phyloP scores from a whole-genome alignment of 2,113 vertebrate genomes.

The Pholis gunnellus region DNA sequence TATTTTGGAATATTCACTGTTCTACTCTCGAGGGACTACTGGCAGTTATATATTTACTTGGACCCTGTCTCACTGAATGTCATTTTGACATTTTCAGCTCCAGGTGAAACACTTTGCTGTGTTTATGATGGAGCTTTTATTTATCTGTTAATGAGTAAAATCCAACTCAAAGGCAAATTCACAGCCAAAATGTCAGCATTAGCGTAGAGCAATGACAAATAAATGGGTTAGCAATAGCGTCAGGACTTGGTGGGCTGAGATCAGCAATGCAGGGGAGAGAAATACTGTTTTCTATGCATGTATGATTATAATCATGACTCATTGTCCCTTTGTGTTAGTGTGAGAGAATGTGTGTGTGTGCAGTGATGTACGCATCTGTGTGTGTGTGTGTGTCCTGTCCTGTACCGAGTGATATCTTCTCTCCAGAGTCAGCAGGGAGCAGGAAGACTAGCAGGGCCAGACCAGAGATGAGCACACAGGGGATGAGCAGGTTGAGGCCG shows the following conservation, averaged over 20 bases:
- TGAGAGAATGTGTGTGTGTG: background rate
- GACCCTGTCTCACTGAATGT: constrained; percentile 32
- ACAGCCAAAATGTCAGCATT: constrained; percentile 61
- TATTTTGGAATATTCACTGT: constrained; percentile 34
- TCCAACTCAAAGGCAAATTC: constrained; percentile 42
- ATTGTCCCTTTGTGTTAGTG: constrained; percentile 21
- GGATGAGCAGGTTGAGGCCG: constrained; percentile 91
- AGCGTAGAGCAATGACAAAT: constrained; percentile 51
- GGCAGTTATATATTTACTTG: constrained; percentile 35
- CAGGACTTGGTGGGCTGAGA: constrained; percentile 9
- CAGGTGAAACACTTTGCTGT: constrained; percentile 38
- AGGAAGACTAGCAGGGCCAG: constrained; percentile 92
- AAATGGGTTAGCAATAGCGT: constrained; percentile 24
- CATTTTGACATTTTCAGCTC: constrained; percentile 55
- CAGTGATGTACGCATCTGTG: background rate
- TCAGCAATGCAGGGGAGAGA: background rate
- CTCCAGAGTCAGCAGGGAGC: constrained; percentile 92
- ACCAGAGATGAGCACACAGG: constrained; percentile 92
- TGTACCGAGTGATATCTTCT: constrained; percentile 89
- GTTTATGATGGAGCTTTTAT: constrained; percentile 34
- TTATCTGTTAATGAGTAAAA: constrained; percentile 44
- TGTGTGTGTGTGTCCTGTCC: constrained; percentile 7
- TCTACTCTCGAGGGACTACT: background rate
- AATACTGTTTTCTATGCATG: constrained; percentile 18
- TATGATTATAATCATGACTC: constrained; percentile 32